Base-by-base conservation (phyloP, 2,113 vertebrate species). In the Pelmatolapia mariae region DNA sequence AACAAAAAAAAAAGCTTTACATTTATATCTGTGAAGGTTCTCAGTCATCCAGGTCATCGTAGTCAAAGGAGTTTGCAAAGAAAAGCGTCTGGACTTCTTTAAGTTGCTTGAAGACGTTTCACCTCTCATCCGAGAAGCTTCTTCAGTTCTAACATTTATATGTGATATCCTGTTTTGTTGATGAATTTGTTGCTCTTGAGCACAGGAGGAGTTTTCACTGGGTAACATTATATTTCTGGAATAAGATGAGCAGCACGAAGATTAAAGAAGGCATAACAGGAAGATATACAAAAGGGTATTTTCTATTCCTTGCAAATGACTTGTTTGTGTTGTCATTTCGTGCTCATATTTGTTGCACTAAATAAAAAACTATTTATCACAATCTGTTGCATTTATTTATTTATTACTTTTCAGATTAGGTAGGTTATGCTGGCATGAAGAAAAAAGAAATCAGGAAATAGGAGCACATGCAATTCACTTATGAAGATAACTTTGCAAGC, bases 281-380 rank as follows among this genome's bases (percentile, higher is more conserved):
- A 79, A 16, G 45, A 40, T 81, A 36, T 56, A 57, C 18, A 66
- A 57, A 86, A 80, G 31, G 80, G 26, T 50, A 12, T 78, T 73
- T 56, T 85, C 24, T 85, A 6, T 43, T 87, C n/a, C 86, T 85
- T 86, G 53, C 73, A 47, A 79, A 81, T 50, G 2, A 68, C 63
- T 88, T 26, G 7, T 71, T 86, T 84, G 43, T 86, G 26, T 59
- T 78, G 56, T 53, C 80, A 43, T 88, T 84, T 29, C 2, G 78
- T 86, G 84, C 83, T 89, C 12, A 36, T 85, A 84, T 38, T 76
- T 47, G 6, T 40, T 89, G 50, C 16, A 43, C 71, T 89, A 4
- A 93, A 94, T 94, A 92, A 94, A 94, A 56, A 13, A 71, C 43
- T 71, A 26, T n/a, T 31, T 10, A 15, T 45, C 10, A 53, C 47